A percentile compares a stretch with the other conserved stretches of the same genome.
Conservation (phyloP, 2,888 invertebrate species). For the Xestia c-nigrum region DNA sequence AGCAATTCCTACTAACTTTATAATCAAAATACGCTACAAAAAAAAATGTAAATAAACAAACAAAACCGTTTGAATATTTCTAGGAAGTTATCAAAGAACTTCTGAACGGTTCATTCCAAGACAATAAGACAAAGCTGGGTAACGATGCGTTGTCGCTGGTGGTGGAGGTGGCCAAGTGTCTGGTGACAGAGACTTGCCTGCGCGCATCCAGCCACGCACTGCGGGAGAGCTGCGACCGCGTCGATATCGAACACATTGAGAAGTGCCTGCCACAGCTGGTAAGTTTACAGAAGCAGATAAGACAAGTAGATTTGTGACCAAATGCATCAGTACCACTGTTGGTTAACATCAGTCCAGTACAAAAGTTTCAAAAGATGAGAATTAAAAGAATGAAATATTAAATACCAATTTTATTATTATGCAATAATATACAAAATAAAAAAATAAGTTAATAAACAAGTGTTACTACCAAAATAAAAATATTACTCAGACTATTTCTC, state of each 20-base stretch:
- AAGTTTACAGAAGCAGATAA: constrained; percentile 51
- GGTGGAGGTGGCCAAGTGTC: constrained; percentile 88
- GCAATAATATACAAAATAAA: not conserved
- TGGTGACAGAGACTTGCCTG: constrained; percentile 89
- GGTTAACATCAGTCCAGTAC: not conserved
- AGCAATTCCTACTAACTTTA: not conserved
- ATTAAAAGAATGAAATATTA: not conserved
- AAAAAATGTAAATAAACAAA: constrained; percentile 39
- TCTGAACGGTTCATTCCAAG: constrained; percentile 87
- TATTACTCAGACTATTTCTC: not conserved
- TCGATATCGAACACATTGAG: constrained; percentile 90
- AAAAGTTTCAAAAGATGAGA: not conserved
- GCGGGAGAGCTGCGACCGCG: constrained; percentile 83
- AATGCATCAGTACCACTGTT: not conserved
- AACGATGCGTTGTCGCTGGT: constrained; percentile 89
- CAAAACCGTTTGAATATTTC: constrained; percentile 17
- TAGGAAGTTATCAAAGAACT: constrained; percentile 90
- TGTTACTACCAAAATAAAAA: not conserved
- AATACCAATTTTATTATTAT: no score
- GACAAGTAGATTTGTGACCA: not conserved
- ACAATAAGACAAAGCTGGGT: constrained; percentile 89
- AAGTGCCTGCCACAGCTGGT: constrained; percentile 90
- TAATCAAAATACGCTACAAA: not conserved
- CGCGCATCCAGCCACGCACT: constrained; percentile 89
- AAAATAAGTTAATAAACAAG: not conserved